Conservation (phyloP, 2,888 invertebrate genomes). For the Neelides folsomi region DNA sequence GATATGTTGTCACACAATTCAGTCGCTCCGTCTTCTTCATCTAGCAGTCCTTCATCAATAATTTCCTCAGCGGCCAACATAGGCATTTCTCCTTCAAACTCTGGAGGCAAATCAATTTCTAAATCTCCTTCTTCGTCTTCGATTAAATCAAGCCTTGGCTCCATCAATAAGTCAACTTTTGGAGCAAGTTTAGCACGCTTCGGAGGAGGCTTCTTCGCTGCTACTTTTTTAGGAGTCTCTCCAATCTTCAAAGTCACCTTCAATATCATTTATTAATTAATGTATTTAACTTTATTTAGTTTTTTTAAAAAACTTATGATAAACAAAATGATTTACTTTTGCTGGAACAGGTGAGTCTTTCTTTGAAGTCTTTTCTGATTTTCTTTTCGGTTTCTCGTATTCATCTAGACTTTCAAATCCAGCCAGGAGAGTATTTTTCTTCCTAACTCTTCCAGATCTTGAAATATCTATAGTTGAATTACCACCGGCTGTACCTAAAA, state of each 20-base stretch:
- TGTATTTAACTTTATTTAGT: too few species aligned
- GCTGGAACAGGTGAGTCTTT: background rate
- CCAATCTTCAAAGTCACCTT: constrained; percentile 11
- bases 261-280: background rate
- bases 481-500: too few species aligned
- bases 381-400: constrained; percentile 44
- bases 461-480: constrained; percentile 40
- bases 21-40: constrained; percentile 27
- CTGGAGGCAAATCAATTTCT: constrained; percentile 39
- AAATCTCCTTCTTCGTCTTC: constrained; percentile 37
- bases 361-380: constrained; percentile 13
- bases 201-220: constrained; percentile 18
- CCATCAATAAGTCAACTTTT: constrained; percentile 35
- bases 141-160: constrained; percentile 10
- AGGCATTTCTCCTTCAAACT: constrained; percentile 24
- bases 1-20: constrained; percentile 14
- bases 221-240: constrained; percentile 5
- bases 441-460: constrained; percentile 75
- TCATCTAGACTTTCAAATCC: constrained; percentile 88
- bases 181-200: background rate
- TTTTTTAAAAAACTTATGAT: constrained; percentile 2
- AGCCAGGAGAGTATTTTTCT: constrained; percentile 85
- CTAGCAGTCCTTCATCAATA: constrained; percentile 24
- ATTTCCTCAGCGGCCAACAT: constrained; percentile 25
- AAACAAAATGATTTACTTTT: constrained; percentile 6